phyloP scores from a whole-genome alignment of 2,888 invertebrate genomes.

The Eubasilissa splendida region DNA sequence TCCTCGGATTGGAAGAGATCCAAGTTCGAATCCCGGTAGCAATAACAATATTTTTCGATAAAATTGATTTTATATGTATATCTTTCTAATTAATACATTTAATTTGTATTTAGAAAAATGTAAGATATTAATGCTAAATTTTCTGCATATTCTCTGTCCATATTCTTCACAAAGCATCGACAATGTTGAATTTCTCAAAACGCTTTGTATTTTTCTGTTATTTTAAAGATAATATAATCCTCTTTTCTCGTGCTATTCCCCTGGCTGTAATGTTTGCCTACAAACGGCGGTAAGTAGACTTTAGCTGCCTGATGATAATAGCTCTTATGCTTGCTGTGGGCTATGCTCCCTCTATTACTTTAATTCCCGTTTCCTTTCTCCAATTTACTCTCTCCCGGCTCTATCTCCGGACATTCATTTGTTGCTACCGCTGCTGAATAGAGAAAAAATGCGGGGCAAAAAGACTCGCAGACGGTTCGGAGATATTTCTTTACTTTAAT shows the following conservation, averaged over 20 bases:
- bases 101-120: too few species aligned
- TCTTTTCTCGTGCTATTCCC: conserved; percentile 45
- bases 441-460: conserved; percentile 10
- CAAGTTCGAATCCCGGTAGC: too few species aligned
- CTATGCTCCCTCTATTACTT: conserved; percentile 51
- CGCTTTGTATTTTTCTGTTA: conserved; percentile 18
- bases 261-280: conserved; percentile 51
- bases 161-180: too few species aligned
- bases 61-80: too few species aligned
- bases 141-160: too few species aligned
- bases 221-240: conserved; percentile 18
- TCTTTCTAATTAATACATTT: too few species aligned
- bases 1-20: too few species aligned
- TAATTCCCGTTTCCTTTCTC: conserved; percentile 56
- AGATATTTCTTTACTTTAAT: too few species aligned
- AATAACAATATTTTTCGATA: too few species aligned
- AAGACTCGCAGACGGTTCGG: background rate
- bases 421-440: conserved; percentile 12
- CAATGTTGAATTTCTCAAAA: conserved; percentile 1
- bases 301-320: conserved; percentile 53
- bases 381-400: conserved; percentile 45
- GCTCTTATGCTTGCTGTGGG: conserved; percentile 47
- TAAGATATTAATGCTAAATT: too few species aligned
- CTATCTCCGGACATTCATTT: conserved; percentile 15
- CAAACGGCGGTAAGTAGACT: conserved; percentile 53